phyloP scores from a whole-genome alignment of 2,797 vertebrate genomes.

The Anisognathus igniventris region DNA sequence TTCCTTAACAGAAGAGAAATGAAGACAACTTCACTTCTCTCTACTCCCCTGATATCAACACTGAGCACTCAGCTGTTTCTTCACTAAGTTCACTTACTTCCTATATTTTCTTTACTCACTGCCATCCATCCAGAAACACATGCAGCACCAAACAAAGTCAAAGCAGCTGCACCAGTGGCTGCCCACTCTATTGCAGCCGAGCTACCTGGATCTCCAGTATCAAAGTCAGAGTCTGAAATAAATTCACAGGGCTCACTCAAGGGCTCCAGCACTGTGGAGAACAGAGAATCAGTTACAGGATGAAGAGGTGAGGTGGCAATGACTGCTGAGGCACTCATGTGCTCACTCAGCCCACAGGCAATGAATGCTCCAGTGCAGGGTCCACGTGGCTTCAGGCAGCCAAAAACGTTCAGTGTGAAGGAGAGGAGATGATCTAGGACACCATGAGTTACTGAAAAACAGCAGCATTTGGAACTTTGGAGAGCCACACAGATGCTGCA shows the following conservation, averaged over 20 bases:
- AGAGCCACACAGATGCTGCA: not conserved
- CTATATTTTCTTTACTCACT: not conserved
- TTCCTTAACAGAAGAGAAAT: not conserved
- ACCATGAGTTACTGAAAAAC: accelerated
- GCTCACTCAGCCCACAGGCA: not conserved
- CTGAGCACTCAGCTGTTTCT: not conserved
- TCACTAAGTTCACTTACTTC: not conserved
- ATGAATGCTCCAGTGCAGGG: not conserved
- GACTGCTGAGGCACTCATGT: not conserved
- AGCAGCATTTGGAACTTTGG: not conserved
- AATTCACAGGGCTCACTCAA: not conserved
- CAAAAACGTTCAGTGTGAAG: not conserved
- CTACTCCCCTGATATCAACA: not conserved
- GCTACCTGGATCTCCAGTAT: not conserved
- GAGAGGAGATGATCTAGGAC: not conserved
- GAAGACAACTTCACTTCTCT: not conserved
- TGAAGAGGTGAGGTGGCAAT: not conserved
- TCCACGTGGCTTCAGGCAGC: not conserved
- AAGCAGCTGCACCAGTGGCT: not conserved
- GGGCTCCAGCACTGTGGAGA: not conserved
- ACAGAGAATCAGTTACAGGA: accelerated
- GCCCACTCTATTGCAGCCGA: not conserved
- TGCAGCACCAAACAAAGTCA: not conserved
- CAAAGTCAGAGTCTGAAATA: not conserved
- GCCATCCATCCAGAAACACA: not conserved